Evolutionary conservation across 1,140 invertebrate species (phyloP).

Genomic region (Neodiprion lecontei): DNA sequence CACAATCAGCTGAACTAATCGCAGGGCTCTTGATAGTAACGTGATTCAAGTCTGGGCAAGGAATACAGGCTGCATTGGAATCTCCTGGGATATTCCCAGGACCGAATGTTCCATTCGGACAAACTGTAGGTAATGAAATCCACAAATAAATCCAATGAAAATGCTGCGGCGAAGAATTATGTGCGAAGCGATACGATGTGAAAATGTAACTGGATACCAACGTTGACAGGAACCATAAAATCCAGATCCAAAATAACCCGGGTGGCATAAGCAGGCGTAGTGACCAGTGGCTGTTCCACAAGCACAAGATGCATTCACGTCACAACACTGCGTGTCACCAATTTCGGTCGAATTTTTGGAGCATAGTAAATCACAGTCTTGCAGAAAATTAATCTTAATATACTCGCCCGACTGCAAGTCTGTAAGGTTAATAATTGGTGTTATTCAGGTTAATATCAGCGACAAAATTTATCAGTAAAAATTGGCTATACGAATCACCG

Average conservation of each 20-base stretch:
- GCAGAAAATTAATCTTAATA: constrained; percentile 56
- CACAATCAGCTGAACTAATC: constrained; percentile 62
- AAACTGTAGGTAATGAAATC: constrained; percentile 45
- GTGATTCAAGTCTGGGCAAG: constrained; percentile 73
- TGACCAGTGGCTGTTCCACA: constrained; percentile 75
- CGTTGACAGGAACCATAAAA: constrained; percentile 67
- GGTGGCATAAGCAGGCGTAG: constrained; percentile 71
- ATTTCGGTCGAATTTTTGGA: constrained; percentile 30
- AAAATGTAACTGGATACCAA: constrained; percentile 51
- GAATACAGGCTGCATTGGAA: constrained; percentile 61
- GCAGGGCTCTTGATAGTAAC: constrained; percentile 63
- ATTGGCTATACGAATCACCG: constrained; percentile 54
- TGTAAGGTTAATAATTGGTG: constrained; percentile 42
- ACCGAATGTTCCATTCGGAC: constrained; percentile 62
- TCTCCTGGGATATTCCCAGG: constrained; percentile 59
- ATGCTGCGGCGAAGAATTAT: constrained; percentile 20
- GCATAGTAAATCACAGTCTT: constrained; percentile 67
- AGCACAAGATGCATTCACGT: constrained; percentile 66
- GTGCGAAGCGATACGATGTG: constrained; percentile 3
- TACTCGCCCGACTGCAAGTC: constrained; percentile 71
- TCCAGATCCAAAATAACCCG: constrained; percentile 73
- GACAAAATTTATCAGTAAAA: constrained; percentile 9
- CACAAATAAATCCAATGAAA: constrained; percentile 40
- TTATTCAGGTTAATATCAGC: constrained; percentile 6
- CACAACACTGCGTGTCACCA: constrained; percentile 62